Conservation (phyloP, 2,113 vertebrate genomes). For the Electrona antarctica region DNA sequence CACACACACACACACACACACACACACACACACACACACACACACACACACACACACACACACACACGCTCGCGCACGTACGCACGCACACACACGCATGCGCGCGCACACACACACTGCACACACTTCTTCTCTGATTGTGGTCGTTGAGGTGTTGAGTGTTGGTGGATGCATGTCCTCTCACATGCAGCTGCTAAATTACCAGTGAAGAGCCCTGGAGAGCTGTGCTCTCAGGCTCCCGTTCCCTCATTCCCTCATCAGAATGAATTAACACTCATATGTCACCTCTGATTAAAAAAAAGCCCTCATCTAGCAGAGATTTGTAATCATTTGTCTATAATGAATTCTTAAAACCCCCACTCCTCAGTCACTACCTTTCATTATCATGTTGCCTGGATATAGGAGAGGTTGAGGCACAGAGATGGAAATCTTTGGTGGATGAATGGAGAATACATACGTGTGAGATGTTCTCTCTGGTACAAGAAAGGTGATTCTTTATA, state of each 20-base stretch:
- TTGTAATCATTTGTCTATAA: conserved; percentile 66
- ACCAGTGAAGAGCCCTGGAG: conserved; percentile 71
- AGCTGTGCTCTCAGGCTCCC: conserved; percentile 55
- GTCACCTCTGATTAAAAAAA: conserved; percentile 66
- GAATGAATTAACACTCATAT: conserved; percentile 65
- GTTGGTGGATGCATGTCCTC: conserved; percentile 70
- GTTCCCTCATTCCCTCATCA: conserved; percentile 36
- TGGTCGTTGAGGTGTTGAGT: conserved; percentile 65
- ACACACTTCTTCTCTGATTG: conserved; percentile 22
- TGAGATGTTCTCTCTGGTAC: neutral
- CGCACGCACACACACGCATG: neutral
- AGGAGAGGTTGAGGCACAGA: conserved; percentile 18
- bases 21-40: neutral
- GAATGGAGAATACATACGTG: neutral
- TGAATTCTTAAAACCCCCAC: conserved; percentile 54
- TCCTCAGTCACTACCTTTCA: conserved; percentile 52
- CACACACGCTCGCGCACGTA: neutral
- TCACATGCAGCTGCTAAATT: conserved; percentile 71
- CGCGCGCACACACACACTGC: neutral
- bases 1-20: conserved; percentile 8
- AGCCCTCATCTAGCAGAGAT: conserved; percentile 51
- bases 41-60: conserved; percentile 1
- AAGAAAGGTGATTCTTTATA: conserved; percentile 19
- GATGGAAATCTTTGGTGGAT: conserved; percentile 1
- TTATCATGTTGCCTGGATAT: conserved; percentile 35